Conservation (phyloP, 1,140 invertebrate genomes). For the Plutomurus gul region DNA sequence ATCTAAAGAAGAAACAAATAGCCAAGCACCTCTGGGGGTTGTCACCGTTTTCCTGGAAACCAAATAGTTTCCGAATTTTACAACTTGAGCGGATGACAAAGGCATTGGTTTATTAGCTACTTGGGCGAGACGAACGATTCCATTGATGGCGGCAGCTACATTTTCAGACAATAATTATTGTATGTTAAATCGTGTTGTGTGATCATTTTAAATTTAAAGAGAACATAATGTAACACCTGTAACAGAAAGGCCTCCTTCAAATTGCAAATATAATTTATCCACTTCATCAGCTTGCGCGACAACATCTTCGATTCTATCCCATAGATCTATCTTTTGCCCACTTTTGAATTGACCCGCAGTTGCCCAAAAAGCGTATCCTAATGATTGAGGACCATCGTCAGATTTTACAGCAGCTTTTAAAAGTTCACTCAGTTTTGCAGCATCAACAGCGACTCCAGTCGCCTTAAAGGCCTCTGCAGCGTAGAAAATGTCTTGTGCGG, state of each 20-base stretch:
- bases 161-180: not conserved
- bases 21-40: slow-evolving; percentile 76
- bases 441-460: slow-evolving; percentile 37
- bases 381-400: slow-evolving; percentile 44
- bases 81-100: slow-evolving; percentile 74
- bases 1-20: slow-evolving; percentile 77
- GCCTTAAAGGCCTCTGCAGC: slow-evolving; percentile 39
- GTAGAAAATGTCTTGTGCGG: slow-evolving; percentile 45
- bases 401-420: slow-evolving; percentile 47
- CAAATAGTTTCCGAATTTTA: slow-evolving; percentile 91
- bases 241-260: slow-evolving; percentile 83
- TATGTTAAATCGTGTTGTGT: not conserved
- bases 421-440: slow-evolving; percentile 41
- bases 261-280: slow-evolving; percentile 83
- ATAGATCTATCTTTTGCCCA: slow-evolving; percentile 44
- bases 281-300: slow-evolving; percentile 94
- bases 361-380: slow-evolving; percentile 50
- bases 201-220: not conserved
- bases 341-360: slow-evolving; percentile 27
- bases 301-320: slow-evolving; percentile 82
- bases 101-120: slow-evolving; percentile 71
- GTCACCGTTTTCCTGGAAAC: slow-evolving; percentile 87
- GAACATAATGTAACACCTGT: slow-evolving; percentile 56
- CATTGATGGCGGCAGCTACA: slow-evolving; percentile 71
- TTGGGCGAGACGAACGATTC: slow-evolving; percentile 73